A percentile compares a stretch with the other conserved stretches of the same genome.
Evolutionary conservation across 2,113 vertebrate species (phyloP).

Genomic region (Prietella phreatophila): DNA sequence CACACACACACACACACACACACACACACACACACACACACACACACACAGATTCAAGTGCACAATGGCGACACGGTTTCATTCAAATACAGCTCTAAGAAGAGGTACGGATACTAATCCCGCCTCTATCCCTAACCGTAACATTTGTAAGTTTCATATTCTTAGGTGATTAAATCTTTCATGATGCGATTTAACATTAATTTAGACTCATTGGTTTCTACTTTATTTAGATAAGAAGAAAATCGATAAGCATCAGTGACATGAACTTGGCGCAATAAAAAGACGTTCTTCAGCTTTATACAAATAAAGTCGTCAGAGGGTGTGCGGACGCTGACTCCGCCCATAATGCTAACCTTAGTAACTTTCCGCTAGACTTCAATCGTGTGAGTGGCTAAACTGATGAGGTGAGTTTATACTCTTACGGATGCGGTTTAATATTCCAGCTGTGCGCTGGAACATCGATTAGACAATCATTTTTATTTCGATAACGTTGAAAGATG

Average conservation of each 20-base stretch:
- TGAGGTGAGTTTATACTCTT: not conserved
- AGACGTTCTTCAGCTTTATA: too few species aligned
- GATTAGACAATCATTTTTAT: not conserved
- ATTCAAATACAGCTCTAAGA: not conserved
- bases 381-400: not conserved
- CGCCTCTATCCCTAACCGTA: not conserved
- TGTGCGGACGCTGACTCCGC: not conserved
- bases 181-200: not conserved
- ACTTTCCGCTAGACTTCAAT: not conserved
- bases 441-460: too few species aligned
- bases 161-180: not conserved
- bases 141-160: not conserved
- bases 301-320: too few species aligned
- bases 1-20: too few species aligned
- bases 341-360: not conserved
- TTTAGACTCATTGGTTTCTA: not conserved
- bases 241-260: not conserved
- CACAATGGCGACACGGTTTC: not conserved
- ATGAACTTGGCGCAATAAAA: not conserved
- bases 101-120: not conserved
- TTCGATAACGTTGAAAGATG: not conserved
- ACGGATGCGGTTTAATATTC: not conserved
- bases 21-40: too few species aligned
- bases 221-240: not conserved
- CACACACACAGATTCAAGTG: too few species aligned